These are phyloP conservation scores for Antennarius maculatus DNA, from an alignment of 2,797 vertebrate species.

Conservation along the genomic window DNA sequence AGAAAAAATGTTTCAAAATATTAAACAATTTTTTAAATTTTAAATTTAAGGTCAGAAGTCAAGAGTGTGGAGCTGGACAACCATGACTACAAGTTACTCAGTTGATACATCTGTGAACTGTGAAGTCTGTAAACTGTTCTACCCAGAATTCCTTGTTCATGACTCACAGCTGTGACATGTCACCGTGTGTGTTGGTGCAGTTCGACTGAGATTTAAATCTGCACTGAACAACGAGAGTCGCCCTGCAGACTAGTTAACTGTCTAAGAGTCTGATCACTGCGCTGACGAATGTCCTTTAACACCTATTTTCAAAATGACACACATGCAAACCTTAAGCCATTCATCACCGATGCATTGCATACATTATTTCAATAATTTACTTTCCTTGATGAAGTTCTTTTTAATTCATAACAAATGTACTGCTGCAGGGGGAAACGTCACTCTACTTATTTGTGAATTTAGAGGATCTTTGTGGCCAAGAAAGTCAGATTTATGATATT, in stretches of 20 bases:
- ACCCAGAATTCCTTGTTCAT: slow-evolving; percentile 41
- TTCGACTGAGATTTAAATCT: slow-evolving; percentile 50
- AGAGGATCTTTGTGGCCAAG: too few species aligned
- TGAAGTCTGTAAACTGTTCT: slow-evolving; percentile 6
- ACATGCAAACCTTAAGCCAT: neutral
- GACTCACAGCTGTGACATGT: slow-evolving; percentile 55
- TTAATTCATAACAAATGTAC: too few species aligned
- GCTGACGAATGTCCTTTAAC: too few species aligned
- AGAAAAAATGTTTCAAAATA: too few species aligned
- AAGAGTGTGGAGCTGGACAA: too few species aligned
- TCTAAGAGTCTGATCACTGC: slow-evolving; percentile 16
- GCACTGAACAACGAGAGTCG: slow-evolving; percentile 31
- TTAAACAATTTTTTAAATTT: too few species aligned
- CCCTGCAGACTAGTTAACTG: slow-evolving; percentile 33
- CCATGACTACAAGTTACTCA: slow-evolving; percentile 13
- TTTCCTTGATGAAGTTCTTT: too few species aligned
- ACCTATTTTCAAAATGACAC: neutral
- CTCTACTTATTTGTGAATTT: too few species aligned
- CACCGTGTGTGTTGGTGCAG: slow-evolving; percentile 37
- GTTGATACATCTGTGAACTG: slow-evolving; percentile 12
- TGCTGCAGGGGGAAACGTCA: too few species aligned
- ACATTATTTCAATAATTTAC: too few species aligned
- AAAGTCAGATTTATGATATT: too few species aligned
- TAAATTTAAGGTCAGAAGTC: slow-evolving; percentile 1
- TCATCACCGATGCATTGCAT: too few species aligned